phyloP scores from a whole-genome alignment of 2,797 vertebrate genomes.

The Remorina albescens region DNA sequence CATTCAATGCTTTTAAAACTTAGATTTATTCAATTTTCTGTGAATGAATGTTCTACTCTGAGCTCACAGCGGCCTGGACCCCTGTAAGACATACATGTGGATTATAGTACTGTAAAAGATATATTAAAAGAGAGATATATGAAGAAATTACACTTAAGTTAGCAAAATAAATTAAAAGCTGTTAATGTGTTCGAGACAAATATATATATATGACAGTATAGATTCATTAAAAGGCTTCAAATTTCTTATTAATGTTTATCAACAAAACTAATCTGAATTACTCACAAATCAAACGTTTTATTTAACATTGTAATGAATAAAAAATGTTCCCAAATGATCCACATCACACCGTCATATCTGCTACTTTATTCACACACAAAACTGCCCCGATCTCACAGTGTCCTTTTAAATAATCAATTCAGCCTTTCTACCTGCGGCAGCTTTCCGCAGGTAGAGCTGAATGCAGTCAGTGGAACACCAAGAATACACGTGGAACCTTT shows the following conservation, averaged over 20 bases:
- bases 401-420: too few species aligned
- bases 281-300: too few species aligned
- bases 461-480: too few species aligned
- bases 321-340: conserved; percentile 1
- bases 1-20: conserved; percentile 1
- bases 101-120: background rate
- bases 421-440: too few species aligned
- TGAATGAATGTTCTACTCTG: background rate
- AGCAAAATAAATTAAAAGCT: background rate
- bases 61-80: background rate
- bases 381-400: too few species aligned
- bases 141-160: background rate
- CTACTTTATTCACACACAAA: too few species aligned
- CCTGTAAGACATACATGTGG: background rate
- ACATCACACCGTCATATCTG: too few species aligned
- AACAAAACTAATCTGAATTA: conserved; percentile 9
- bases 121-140: background rate
- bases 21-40: background rate
- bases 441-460: too few species aligned
- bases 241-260: conserved; percentile 27
- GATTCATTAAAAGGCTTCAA: background rate
- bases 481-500: too few species aligned
- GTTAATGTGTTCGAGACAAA: background rate
- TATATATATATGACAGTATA: background rate
- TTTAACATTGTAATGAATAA: background rate